Evolutionary conservation across 2,113 vertebrate genomes (phyloP).

Genomic region (Zosterops hypoxanthus): DNA sequence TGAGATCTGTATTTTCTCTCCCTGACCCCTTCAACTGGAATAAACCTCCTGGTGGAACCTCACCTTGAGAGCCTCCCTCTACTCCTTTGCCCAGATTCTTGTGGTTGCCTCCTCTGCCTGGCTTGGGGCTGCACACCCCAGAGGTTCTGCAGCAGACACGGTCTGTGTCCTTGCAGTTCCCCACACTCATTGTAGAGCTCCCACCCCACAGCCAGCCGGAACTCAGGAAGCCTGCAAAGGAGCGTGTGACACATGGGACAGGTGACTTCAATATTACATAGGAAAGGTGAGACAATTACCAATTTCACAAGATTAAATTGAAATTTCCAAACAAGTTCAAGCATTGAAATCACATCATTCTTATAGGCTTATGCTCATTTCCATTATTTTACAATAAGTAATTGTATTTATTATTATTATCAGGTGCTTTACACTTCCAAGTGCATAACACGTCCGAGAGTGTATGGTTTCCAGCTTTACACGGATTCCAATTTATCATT

Average conservation of each 20-base stretch:
- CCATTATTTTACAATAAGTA: slow-evolving; percentile 37
- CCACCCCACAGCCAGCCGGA: no score
- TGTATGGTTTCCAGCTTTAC: slow-evolving; percentile 56
- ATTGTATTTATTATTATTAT: slow-evolving; percentile 68
- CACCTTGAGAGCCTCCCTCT: no score
- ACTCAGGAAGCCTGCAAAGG: no score
- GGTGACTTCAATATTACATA: neutral
- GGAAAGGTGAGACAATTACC: neutral
- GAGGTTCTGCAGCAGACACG: no score
- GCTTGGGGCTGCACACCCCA: no score
- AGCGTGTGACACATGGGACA: neutral
- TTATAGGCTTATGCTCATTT: neutral
- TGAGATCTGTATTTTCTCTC: no score
- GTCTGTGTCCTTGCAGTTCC: no score
- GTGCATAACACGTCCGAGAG: slow-evolving; percentile 48
- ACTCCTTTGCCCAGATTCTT: no score
- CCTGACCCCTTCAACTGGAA: no score
- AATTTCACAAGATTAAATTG: neutral
- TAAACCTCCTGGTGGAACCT: no score
- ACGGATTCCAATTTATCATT: slow-evolving; percentile 71
- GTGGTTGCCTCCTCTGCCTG: no score
- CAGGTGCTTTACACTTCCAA: slow-evolving; percentile 61
- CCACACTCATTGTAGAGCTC: no score
- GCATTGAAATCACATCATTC: neutral
- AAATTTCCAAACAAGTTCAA: neutral